These are phyloP conservation scores for Brachypodius melanocephalos DNA, from an alignment of 2,113 vertebrate species.

Conservation along the genomic window DNA sequence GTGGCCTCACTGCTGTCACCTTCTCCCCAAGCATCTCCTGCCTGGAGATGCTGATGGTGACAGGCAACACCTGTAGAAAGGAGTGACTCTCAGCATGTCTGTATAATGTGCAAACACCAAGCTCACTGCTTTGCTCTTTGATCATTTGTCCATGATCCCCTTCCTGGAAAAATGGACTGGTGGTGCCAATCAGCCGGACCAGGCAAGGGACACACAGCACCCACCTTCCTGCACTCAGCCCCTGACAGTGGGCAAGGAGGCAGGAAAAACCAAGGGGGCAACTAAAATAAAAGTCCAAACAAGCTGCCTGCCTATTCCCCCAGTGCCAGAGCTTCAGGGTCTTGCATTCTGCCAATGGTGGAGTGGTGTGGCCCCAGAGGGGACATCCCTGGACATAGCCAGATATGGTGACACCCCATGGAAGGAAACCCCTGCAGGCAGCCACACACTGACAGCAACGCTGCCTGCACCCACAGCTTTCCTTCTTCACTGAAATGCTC, in stretches of 20 bases:
- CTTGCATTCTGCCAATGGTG: not conserved
- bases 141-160: not conserved
- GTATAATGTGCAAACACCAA: accelerated
- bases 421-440: not conserved
- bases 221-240: not conserved
- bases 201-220: not conserved
- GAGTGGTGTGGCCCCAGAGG: not conserved
- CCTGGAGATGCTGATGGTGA: not conserved
- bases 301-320: not conserved
- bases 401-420: not conserved
- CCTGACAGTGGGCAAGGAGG: not conserved
- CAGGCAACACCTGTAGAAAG: not conserved
- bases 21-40: not conserved
- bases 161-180: not conserved
- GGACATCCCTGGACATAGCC: not conserved
- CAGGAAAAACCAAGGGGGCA: not conserved
- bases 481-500: not conserved
- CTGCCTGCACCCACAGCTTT: not conserved
- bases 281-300: not conserved
- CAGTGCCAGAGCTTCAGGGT: not conserved
- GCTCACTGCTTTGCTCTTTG: not conserved
- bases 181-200: not conserved
- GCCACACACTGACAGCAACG: not conserved
- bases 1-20: not conserved
- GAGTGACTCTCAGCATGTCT: not conserved